Evolutionary conservation across 2,797 vertebrate species (phyloP).

Genomic region (Ceryle rudis): DNA sequence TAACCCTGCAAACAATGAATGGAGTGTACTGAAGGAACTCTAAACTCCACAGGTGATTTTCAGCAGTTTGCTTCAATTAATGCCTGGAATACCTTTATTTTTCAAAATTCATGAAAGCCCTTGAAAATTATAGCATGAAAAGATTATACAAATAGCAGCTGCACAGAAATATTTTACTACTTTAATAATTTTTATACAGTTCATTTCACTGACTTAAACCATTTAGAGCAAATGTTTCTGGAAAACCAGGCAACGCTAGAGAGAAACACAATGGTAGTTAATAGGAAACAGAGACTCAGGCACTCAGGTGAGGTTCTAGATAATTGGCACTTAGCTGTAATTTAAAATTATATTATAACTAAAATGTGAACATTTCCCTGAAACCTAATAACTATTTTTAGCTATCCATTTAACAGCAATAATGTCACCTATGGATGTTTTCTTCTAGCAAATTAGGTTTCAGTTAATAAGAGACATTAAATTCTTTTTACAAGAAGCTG

Average conservation of each 20-base stretch:
- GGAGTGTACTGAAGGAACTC: neutral
- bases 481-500: slow-evolving; percentile 38
- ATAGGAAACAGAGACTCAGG: neutral
- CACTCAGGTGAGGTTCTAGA: neutral
- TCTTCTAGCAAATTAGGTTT: slow-evolving; percentile 55
- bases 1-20: neutral
- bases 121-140: neutral
- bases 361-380: neutral
- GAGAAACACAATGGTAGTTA: neutral
- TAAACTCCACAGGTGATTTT: neutral
- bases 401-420: slow-evolving; percentile 23
- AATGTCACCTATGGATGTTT: slow-evolving; percentile 43
- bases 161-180: neutral
- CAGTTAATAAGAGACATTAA: slow-evolving; percentile 61
- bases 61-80: neutral
- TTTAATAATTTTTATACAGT: neutral
- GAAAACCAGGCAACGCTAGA: neutral
- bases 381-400: slow-evolving; percentile 46
- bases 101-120: neutral
- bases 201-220: neutral
- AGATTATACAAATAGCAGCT: neutral
- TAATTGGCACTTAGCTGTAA: neutral
- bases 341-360: neutral
- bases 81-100: neutral
- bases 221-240: neutral